Base-by-base conservation (phyloP, 2,113 vertebrate species). In the Tichodroma muraria region DNA sequence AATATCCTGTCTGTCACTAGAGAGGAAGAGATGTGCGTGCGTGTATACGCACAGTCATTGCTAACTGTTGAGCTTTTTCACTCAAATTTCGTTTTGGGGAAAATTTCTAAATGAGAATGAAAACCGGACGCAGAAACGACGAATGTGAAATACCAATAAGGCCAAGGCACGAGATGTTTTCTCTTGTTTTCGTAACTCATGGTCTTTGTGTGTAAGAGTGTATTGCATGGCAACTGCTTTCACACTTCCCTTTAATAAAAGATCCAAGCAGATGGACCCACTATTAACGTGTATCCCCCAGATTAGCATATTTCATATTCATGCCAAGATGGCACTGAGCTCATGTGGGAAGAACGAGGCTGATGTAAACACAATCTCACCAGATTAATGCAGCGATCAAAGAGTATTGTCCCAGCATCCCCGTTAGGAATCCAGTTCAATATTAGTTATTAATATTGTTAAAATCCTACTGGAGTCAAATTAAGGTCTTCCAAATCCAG, bases 211-310 rank as follows among this genome's bases (percentile, higher is more conserved):
- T 91, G 73, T 78, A 91, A 96, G 95, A 97, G 97, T 94, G 91
- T 81, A 89, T 91, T 96, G 97, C 98, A 97, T 98, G 97, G 98
- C 97, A 98, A 98, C 98, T 93, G 96, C 95, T 30, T 97, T 98
- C 97, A 96, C 98, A 97, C 98, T 91, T 97, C 42, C 52, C 95
- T 88, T 93, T 96, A 97, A 97, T 95, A 92, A 97, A 94, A 88
- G 96, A 95, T 96, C 86, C 88, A 21, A 94, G 96, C 98, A 98
- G 98, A 98, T 98, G 97, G 97, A 95, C 96, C 93, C 87, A 85
- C 94, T 96, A 97, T 97, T 97, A 97, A 85, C 85, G 89, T 64
- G 89, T 95, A 93, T 96, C 97, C 97, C 96, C 83, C 73, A 95
- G 92, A 97, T 97, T 61, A 97, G 96, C 96, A 93, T 91, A 86